Conservation (phyloP, 2,113 vertebrate species). For the Oceanites oceanicus region DNA sequence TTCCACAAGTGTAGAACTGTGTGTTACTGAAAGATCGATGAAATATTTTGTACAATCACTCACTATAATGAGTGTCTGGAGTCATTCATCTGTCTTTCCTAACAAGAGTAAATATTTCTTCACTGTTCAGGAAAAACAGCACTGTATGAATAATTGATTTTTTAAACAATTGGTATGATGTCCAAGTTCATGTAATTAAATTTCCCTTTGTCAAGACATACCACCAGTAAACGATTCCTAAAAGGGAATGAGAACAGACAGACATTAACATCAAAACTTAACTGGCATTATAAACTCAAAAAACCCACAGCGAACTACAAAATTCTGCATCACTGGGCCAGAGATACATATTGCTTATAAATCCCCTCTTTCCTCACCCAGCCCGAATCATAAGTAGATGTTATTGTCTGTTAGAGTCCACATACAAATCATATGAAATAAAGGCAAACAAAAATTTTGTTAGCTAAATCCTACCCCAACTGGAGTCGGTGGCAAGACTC, state of each 20-base stretch:
- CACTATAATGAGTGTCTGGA: background rate
- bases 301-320: background rate
- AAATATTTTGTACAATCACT: background rate
- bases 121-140: background rate
- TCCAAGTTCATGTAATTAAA: background rate
- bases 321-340: background rate
- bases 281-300: background rate
- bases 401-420: background rate
- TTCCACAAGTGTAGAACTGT: background rate
- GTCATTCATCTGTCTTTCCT: background rate
- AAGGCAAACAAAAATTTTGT: background rate
- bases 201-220: background rate
- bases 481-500: background rate
- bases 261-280: background rate
- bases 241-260: background rate
- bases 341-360: background rate
- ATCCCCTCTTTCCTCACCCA: background rate
- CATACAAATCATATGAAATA: background rate
- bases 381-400: background rate
- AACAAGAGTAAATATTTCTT: conserved; percentile 6
- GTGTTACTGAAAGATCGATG: background rate
- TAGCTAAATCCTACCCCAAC: background rate
- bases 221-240: background rate
- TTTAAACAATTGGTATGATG: background rate
- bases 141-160: background rate